Percentiles rank a stretch among this genome's conserved stretches.
phyloP scores from a whole-genome alignment of 2,888 invertebrate genomes.

The Nomada lathburiana region DNA sequence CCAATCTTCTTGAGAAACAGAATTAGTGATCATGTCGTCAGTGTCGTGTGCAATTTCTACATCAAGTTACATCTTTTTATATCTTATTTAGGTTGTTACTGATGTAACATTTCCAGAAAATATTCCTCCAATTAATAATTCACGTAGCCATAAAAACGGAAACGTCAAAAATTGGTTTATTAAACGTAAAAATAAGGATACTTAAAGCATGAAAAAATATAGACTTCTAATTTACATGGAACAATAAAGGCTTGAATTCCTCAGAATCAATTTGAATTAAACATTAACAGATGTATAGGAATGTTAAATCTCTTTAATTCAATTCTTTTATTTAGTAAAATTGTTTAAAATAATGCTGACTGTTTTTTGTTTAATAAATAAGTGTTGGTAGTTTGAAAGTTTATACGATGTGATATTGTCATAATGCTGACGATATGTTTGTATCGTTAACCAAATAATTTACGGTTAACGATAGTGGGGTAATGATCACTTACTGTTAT shows the following conservation, averaged over 20 bases:
- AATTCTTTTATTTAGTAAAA: slow-evolving; percentile 1
- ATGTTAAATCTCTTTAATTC: not conserved
- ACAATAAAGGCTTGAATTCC: slow-evolving; percentile 9
- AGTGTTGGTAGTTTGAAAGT: not conserved
- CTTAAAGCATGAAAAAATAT: not conserved
- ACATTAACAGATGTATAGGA: slow-evolving; percentile 4
- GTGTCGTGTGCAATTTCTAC: slow-evolving; percentile 51
- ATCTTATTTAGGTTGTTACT: slow-evolving; percentile 1
- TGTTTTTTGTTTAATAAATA: not conserved
- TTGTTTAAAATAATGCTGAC: not conserved
- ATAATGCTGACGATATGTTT: slow-evolving; percentile 74
- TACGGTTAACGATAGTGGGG: slow-evolving; percentile 59
- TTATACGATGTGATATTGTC: slow-evolving; percentile 50
- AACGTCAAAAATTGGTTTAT: slow-evolving; percentile 8
- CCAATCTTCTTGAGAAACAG: slow-evolving; percentile 70
- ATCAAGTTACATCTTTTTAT: slow-evolving; percentile 20
- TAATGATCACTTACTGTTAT: slow-evolving; percentile 64
- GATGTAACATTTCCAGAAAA: not conserved
- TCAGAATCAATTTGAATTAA: not conserved
- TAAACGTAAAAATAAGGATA: not conserved
- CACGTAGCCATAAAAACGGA: slow-evolving; percentile 7
- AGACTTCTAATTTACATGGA: not conserved
- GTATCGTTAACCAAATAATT: slow-evolving; percentile 61
- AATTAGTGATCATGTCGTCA: slow-evolving; percentile 67
- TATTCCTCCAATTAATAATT: not conserved